phyloP scores from a whole-genome alignment of 2,113 vertebrate genomes.

The Protobothrops flavoviridis region DNA sequence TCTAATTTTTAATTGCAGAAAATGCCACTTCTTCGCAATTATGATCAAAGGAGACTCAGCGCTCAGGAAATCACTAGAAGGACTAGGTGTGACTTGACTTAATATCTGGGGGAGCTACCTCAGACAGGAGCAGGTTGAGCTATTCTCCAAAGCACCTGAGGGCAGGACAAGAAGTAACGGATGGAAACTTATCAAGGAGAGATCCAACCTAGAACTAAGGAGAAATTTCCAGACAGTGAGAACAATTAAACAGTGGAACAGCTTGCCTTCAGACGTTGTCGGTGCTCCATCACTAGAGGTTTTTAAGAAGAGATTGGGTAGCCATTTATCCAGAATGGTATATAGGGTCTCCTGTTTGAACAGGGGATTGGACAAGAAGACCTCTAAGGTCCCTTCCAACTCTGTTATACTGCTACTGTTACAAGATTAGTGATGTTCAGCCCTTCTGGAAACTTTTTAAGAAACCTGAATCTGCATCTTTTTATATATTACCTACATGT shows the following conservation, averaged over 20 bases:
- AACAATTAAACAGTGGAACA: not conserved
- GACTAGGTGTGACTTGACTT: not conserved
- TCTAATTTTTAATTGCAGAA: not conserved
- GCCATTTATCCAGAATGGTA: not conserved
- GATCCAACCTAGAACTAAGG: not conserved
- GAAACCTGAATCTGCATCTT: not conserved
- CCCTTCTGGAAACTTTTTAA: not conserved
- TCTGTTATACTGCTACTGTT: not conserved
- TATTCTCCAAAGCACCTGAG: not conserved
- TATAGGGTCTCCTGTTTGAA: not conserved
- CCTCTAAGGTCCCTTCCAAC: not conserved
- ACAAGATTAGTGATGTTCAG: not conserved
- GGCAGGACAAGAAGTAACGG: not conserved
- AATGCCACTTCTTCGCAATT: not conserved
- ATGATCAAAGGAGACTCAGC: not conserved
- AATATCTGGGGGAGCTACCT: not conserved
- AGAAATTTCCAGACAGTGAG: not conserved
- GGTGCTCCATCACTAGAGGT: not conserved
- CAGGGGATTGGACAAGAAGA: not conserved
- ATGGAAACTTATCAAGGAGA: not conserved
- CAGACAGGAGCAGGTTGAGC: not conserved
- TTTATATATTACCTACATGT: not conserved
- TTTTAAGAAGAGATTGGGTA: not conserved
- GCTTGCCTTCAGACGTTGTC: not conserved
- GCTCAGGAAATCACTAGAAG: not conserved